A percentile compares a stretch with the other conserved stretches of the same genome.
Evolutionary conservation across 2,888 invertebrate genomes (phyloP).

Genomic region (Spialia ferax): DNA sequence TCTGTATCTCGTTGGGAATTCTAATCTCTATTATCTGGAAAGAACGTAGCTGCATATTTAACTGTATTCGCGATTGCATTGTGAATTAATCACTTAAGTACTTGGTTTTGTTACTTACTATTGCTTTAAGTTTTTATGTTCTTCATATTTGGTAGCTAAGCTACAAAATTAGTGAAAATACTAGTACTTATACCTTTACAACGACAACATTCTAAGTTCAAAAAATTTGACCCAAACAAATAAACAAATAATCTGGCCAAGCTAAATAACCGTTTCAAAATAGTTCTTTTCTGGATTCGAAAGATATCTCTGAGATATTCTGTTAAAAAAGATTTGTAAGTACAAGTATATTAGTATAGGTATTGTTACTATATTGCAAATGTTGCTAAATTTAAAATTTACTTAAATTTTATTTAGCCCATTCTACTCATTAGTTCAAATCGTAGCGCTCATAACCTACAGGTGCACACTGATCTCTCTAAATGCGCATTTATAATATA

Average conservation of each 20-base stretch:
- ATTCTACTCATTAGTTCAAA: neutral
- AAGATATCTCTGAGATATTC: too few species aligned
- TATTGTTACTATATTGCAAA: too few species aligned
- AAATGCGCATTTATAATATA: slow-evolving; percentile 10
- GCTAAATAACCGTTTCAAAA: too few species aligned
- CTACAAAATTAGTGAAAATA: neutral
- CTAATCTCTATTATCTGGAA: slow-evolving; percentile 21
- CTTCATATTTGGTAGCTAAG: neutral
- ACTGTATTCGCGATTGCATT: neutral
- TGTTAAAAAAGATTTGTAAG: too few species aligned
- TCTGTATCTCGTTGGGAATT: slow-evolving; percentile 10
- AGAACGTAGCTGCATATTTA: neutral
- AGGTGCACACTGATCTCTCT: neutral
- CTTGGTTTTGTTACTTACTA: neutral
- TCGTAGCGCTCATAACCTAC: neutral
- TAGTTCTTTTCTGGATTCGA: too few species aligned
- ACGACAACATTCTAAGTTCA: too few species aligned
- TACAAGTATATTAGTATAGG: too few species aligned
- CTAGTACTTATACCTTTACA: too few species aligned
- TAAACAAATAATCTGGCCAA: too few species aligned
- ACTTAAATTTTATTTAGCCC: too few species aligned
- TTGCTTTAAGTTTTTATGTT: neutral
- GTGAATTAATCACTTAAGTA: neutral
- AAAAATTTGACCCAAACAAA: too few species aligned
- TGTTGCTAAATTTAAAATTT: too few species aligned